Evolutionary conservation across 2,888 invertebrate genomes (phyloP), one percentile per base, ranked within the genome.

Genomic region (Polydesmus complanatus): DNA sequence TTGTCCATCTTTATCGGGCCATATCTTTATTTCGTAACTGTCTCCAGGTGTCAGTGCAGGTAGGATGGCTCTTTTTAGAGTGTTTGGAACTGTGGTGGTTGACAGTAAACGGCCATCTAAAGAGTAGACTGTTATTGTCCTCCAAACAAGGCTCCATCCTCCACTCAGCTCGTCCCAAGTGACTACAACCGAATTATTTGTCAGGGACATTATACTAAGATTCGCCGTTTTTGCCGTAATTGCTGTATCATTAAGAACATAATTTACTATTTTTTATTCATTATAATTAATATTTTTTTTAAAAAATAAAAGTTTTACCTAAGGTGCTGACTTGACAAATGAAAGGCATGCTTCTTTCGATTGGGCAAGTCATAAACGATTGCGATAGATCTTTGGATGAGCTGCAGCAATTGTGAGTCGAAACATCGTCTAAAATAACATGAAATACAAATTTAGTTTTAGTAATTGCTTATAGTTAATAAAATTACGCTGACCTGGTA

Each of bases 1-100:
- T 14, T 11, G 5, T 25, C 58, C 58, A 53, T 60, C 54, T 23
- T 54, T 54, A 48, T 60, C 47, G 23, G 60, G 60, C 60, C 60
- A 60, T 22, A 60, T 21, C 5, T 23, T 5, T 1, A 60, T 47
- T 25, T 23, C 23, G 54, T 54, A 60, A 21, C 22, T 60, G 14
- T 54, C 21, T 1, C 48, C 54, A 22, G 54, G 54, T n/a, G 2
- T 14, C 54, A 60, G 11, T 14, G 60, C 47, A 5, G 37, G 54
- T 11, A 60, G 25, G 27, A 54, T 27, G 27, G 19, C 50, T 22
- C n/a, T 23, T n/a, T 56, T 19, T n/a, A 51, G 1, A n/a, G 54
- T 22, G 27, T 54, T 60, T 3, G n/a, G 54, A 14, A 23, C n/a
- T n/a, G 47, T 54, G 18, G 22, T 2, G 5, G 27, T 37, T 14